Conservation (phyloP, 2,888 invertebrate genomes). For the Thyatira batis region DNA sequence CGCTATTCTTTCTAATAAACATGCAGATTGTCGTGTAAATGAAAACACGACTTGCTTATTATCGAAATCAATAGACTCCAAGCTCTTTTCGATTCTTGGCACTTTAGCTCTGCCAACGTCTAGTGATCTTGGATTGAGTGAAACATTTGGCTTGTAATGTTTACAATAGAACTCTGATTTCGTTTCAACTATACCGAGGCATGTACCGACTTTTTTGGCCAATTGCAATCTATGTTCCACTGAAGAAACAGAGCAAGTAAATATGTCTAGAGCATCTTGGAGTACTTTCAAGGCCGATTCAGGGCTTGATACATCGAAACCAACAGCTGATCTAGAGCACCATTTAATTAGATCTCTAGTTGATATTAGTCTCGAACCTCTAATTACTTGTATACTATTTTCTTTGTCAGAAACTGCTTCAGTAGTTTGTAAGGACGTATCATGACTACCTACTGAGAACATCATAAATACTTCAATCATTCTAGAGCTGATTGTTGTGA, state of each 20-base stretch:
- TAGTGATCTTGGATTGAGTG: slow-evolving; percentile 80
- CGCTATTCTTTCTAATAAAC: slow-evolving; percentile 93
- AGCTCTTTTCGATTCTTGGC: slow-evolving; percentile 62
- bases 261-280: slow-evolving; percentile 95
- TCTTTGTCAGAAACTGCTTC: slow-evolving; percentile 44
- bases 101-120: slow-evolving; percentile 87
- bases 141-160: slow-evolving; percentile 89
- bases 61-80: slow-evolving; percentile 63
- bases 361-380: slow-evolving; percentile 86
- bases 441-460: slow-evolving; percentile 88
- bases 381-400: slow-evolving; percentile 50
- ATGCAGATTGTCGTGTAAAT: slow-evolving; percentile 90
- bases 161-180: slow-evolving; percentile 91
- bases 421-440: slow-evolving; percentile 69
- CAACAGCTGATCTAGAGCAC: slow-evolving; percentile 89
- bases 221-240: slow-evolving; percentile 84
- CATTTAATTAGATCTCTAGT: slow-evolving; percentile 96
- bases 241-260: slow-evolving; percentile 90
- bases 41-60: slow-evolving; percentile 85
- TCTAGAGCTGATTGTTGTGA: slow-evolving; percentile 87
- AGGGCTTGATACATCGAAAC: slow-evolving; percentile 88
- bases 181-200: slow-evolving; percentile 90
- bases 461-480: slow-evolving; percentile 92
- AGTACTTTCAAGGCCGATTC: slow-evolving; percentile 87
- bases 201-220: slow-evolving; percentile 88